A percentile compares a stretch with the other conserved stretches of the same genome.
These are phyloP conservation scores for Hippoglossus hippoglossus DNA, from an alignment of 2,797 vertebrate genomes.

Conservation along the genomic window DNA sequence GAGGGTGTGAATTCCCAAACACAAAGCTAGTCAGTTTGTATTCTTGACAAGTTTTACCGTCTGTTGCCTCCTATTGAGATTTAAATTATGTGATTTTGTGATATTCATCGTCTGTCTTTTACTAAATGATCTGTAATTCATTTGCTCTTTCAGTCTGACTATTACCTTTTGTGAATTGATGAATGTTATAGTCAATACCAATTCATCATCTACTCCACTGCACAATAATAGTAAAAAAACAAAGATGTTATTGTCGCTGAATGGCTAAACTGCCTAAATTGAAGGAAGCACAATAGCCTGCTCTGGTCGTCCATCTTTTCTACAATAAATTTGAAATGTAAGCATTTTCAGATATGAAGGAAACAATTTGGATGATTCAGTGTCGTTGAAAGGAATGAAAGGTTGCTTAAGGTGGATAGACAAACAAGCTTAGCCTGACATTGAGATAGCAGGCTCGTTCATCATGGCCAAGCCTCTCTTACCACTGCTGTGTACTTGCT, in stretches of 20 bases:
- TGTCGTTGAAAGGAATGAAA: constrained; percentile 65
- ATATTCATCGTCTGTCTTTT: neutral
- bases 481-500: constrained; percentile 31
- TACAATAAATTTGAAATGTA: constrained; percentile 38
- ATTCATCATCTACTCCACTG: constrained; percentile 15
- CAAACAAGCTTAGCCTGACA: constrained; percentile 52
- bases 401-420: constrained; percentile 48
- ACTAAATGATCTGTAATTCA: neutral
- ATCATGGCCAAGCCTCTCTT: constrained; percentile 52
- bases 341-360: constrained; percentile 51
- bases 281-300: no score
- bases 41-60: neutral
- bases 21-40: neutral
- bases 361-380: constrained; percentile 68
- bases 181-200: neutral
- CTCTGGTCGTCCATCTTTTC: constrained; percentile 39
- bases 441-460: constrained; percentile 61
- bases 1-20: constrained; percentile 3
- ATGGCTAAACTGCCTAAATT: neutral
- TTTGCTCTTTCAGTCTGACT: neutral
- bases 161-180: constrained; percentile 18
- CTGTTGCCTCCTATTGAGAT: neutral
- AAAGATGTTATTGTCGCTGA: constrained; percentile 8
- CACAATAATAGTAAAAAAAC: constrained; percentile 17
- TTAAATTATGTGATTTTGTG: neutral